Base-by-base conservation (phyloP, 1,140 invertebrate species). In the Telenomus remus region DNA sequence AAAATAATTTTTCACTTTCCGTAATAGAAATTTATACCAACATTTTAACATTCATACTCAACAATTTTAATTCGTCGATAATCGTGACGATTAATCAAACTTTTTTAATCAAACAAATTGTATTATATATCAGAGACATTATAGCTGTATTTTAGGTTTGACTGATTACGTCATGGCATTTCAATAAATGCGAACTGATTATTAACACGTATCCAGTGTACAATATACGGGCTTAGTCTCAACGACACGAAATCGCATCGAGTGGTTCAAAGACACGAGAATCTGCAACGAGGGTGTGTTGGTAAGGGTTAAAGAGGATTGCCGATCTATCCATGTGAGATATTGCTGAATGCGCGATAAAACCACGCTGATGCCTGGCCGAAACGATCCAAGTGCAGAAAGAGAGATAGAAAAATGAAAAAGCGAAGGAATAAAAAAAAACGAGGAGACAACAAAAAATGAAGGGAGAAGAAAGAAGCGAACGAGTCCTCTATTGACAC, bases 321-420 rank as follows among this genome's bases (percentile, higher is more conserved):
- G 79, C 78, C 81, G 84, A 86, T 85, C 81, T 81, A 85, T 84
- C 83, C 82, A 84, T 84, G 82, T 83, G 82, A 80, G 83, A 84
- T 84, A 80, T 81, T 76, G 59, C 77, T 84, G 84, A 84, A 85
- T 86, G 80, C 80, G 79, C 81, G 82, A 84, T 86, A 85, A 86
- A 86, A 82, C 80, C 79, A 70, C 68, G 80, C 76, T 83, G 81
- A 83, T 84, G 79, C 80, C 80, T 81, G 64, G 73, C 78, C 79
- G 76, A 79, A 82, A 79, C 79, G 79, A 81, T 83, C 73, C 47
- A 71, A 70, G 75, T 78, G 79, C 43, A 65, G 78, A 76, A 76
- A 78, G 80, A 51, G 71, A 79, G 61, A 81, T 70, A 59, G 71
- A 69, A 66, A 27, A 56, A 46, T 46, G 51, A 65, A 64, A 61